These are phyloP conservation scores for Lasioglossum pauxillum DNA, from an alignment of 2,888 invertebrate species.

Conservation along the genomic window DNA sequence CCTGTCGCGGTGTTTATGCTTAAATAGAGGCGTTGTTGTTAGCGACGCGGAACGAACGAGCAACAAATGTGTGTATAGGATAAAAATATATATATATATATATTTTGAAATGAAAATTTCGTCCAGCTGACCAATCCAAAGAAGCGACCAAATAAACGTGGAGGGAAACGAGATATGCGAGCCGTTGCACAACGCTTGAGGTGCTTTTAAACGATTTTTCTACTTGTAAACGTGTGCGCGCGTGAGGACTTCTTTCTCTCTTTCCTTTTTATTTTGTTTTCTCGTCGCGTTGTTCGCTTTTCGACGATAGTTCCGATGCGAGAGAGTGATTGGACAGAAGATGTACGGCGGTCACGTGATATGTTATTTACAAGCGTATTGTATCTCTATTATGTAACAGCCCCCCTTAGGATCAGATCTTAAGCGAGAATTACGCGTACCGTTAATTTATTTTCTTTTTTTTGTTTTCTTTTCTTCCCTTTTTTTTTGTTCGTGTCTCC, in stretches of 20 bases:
- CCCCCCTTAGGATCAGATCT: slow-evolving; percentile 61
- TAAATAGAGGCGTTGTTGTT: slow-evolving; percentile 14
- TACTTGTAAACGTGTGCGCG: slow-evolving; percentile 46
- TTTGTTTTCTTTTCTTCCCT: slow-evolving; percentile 17
- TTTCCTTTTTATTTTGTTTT: slow-evolving; percentile 42
- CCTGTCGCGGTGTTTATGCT: slow-evolving; percentile 28
- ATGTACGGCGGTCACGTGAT: slow-evolving; percentile 81
- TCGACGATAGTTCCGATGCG: slow-evolving; percentile 71
- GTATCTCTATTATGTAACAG: slow-evolving; percentile 73
- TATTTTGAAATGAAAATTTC: slow-evolving; percentile 73
- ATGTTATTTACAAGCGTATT: slow-evolving; percentile 73
- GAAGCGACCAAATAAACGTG: slow-evolving; percentile 84
- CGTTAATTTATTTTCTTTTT: slow-evolving; percentile 66
- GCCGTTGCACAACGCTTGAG: slow-evolving; percentile 78
- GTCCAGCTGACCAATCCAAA: slow-evolving; percentile 85
- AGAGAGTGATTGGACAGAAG: slow-evolving; percentile 61
- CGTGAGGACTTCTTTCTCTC: slow-evolving; percentile 58
- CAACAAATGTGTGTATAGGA: slow-evolving; percentile 56
- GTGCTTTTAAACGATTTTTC: slow-evolving; percentile 66
- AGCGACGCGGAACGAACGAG: slow-evolving; percentile 25
- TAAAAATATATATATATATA: slow-evolving; percentile 42
- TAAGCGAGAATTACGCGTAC: slow-evolving; percentile 68
- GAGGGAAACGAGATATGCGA: slow-evolving; percentile 79
- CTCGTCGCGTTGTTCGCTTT: slow-evolving; percentile 60
- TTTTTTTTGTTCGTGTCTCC: background rate